Base-by-base conservation (phyloP, 2,888 invertebrate genomes). In the Melanophora roralis region DNA sequence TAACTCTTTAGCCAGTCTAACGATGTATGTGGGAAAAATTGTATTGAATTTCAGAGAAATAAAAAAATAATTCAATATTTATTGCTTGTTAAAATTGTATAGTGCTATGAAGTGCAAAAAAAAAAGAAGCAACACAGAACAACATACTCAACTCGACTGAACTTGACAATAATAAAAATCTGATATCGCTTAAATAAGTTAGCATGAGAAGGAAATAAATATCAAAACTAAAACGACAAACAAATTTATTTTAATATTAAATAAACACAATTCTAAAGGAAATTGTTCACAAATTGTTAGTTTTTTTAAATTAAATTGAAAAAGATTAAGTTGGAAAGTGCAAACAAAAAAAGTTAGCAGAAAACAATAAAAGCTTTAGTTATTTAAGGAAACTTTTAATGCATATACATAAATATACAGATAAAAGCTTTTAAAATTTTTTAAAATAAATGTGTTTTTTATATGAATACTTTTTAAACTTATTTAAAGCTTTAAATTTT, bases 51-150 rank as follows among this genome's bases (percentile, higher is more conserved):
- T 82, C 80, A 71, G 34, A 57, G 34, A 21, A 59, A 51, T 62
- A 12, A 43, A 59, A 21, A 65, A 59, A 77, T 82, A 79, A 77
- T 82, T 74, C 82, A 80, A 80, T 80, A 82, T 82, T 82, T 82
- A 82, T 82, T 82, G 82, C 80, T 78, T 77, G 82, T 82, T 80
- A 82, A 80, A 79, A 75, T 62, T 76, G 76, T 76, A 76, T 53
- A 40, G 47, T 59, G 34, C 27, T 40, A 51, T 38, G 27, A 60
- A 49, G 16, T 69, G 49, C 21, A 21, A 19, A 12, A 38, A n/a
- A n/a, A 51, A 51, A 47, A 60, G 40, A 23, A 21, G 38, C 12
- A 11, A 7, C 21, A 45, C 5, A 53, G 11, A 43, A 72, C 45
- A 64, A 72, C 45, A 62, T 64, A 64, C 34, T 72, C 9, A 32